Conservation (phyloP, 2,888 invertebrate genomes). For the Autographa gamma region DNA sequence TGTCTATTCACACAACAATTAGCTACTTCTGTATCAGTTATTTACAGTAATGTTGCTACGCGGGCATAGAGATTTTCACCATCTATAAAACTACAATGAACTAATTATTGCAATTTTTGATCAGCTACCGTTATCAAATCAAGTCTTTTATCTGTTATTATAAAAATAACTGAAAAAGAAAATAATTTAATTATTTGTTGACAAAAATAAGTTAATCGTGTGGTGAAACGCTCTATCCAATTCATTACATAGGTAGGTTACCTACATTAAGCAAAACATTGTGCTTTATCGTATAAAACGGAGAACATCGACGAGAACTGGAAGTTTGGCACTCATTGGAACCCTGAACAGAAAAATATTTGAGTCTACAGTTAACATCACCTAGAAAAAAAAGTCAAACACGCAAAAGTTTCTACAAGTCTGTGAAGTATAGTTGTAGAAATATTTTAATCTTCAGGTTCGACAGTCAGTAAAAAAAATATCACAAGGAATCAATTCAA, state of each 20-base stretch:
- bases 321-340: conserved; percentile 57
- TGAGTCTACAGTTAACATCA: conserved; percentile 13
- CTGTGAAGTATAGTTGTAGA: conserved; percentile 6
- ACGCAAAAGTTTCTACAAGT: conserved; percentile 30
- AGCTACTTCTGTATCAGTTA: conserved; percentile 80
- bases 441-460: conserved; percentile 56
- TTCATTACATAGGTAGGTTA: conserved; percentile 18
- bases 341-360: conserved; percentile 58
- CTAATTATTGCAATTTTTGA: neutral
- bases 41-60: conserved; percentile 72
- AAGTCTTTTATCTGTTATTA: neutral
- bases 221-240: conserved; percentile 38
- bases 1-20: conserved; percentile 86
- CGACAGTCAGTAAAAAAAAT: conserved; percentile 58
- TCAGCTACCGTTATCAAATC: neutral
- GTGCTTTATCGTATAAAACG: conserved; percentile 38
- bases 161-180: neutral
- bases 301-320: conserved; percentile 28
- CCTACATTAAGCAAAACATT: conserved; percentile 43
- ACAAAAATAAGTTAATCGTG: conserved; percentile 1
- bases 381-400: conserved; percentile 30
- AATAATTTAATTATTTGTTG: conserved; percentile 1
- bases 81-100: conserved; percentile 15
- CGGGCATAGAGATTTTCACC: conserved; percentile 45
- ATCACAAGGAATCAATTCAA: conserved; percentile 80